Base-by-base conservation (phyloP, 2,888 invertebrate species). In the Cactoblastis cactorum region DNA sequence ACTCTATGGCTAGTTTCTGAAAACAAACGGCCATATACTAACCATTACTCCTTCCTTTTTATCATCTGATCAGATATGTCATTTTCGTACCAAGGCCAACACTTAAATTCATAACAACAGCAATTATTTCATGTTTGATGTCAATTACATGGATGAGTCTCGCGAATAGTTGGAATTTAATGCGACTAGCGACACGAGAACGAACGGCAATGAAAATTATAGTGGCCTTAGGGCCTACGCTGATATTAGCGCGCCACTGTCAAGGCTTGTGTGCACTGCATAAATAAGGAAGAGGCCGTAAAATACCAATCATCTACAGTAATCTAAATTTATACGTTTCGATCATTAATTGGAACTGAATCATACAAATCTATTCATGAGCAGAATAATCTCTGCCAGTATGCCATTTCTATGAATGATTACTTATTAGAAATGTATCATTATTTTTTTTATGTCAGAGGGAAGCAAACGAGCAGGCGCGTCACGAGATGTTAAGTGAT, bases 201-300 rank as follows among this genome's bases (percentile, higher is more conserved):
- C 61, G 53, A 64, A 65, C 59, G 67, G 61, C 74, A 71, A 69
- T 71, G 69, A 71, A 67, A 72, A 72, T 71, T 67, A 70, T 61
- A 65, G 56, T 65, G 71, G 67, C 73, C 77, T 77, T 62, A 69
- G 62, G 73, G 59, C 79, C 82, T 74, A 83, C 77, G 74, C 74
- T 62, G 57, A 58, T 63, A 67, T 68, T 62, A 71, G 61, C 65
- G 61, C 63, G 64, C 65, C 78, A 77, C 64, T 77, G 79, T 70
- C 80, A 80, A 79, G 80, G 79, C 60, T 61, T 51, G 48, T 49
- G 33, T 46, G 33, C 50, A 50, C 38, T 49, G 49, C 51, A 32
- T 45, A 39, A 59, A 53, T 54, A 54, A 57, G 55, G 58, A 54
- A 54, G 54, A 50, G 52, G 45, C 54, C 53, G 59, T 51, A 58